Percentiles rank a stretch among this genome's conserved stretches.
Evolutionary conservation across 2,113 vertebrate species (phyloP).

Genomic region (Numida meleagris): DNA sequence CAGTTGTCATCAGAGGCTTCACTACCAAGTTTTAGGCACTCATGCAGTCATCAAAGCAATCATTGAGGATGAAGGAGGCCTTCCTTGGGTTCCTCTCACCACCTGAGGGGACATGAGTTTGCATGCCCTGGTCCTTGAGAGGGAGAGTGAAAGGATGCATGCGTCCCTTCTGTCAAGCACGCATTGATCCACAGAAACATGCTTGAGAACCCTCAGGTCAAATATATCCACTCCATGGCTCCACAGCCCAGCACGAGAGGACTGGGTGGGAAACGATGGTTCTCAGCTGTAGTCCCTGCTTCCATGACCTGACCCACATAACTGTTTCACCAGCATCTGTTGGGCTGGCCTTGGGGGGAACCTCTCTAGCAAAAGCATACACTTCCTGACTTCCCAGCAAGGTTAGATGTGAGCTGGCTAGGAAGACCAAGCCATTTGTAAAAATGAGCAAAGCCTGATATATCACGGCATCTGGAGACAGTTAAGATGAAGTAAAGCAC

Average conservation of each 20-base stretch:
- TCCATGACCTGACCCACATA: not conserved
- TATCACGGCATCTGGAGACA: not conserved
- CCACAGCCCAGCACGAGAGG: too few relatives aligned
- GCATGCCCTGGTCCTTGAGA: fast-evolving
- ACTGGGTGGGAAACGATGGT: not conserved
- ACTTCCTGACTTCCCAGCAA: not conserved
- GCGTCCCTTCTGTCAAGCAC: not conserved
- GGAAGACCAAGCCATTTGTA: not conserved
- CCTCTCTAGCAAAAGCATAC: not conserved
- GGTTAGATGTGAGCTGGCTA: not conserved
- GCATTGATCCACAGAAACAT: fast-evolving
- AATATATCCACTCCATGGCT: not conserved
- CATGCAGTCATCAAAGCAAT: fast-evolving
- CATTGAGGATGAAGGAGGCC: not conserved
- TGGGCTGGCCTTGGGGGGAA: fast-evolving
- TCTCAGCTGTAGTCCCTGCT: not conserved
- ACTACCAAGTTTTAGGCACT: not conserved
- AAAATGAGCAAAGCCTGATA: not conserved
- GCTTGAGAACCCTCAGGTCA: too few relatives aligned
- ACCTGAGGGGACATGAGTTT: fast-evolving
- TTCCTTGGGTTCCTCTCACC: fast-evolving
- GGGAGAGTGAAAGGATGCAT: not conserved
- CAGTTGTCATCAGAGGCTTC: fast-evolving
- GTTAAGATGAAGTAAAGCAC: not conserved
- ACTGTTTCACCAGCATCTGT: not conserved